phyloP scores from a whole-genome alignment of 30 jellyfish, hydroid and myxozoan species.

The Aurelia aurita region DNA sequence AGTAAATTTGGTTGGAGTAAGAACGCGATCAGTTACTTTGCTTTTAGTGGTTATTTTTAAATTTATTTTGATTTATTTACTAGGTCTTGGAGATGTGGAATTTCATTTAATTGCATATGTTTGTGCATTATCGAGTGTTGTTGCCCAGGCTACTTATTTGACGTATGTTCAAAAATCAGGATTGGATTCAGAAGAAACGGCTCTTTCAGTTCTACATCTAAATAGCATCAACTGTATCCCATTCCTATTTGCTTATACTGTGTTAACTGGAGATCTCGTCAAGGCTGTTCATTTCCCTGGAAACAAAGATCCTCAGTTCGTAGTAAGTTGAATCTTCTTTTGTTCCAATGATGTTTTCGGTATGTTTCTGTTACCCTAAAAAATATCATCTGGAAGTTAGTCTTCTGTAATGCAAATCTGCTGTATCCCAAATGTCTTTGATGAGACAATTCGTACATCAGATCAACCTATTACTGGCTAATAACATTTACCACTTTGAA shows the following conservation, averaged over 20 bases:
- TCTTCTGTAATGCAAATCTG: too few relatives aligned
- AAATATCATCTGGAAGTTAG: too few relatives aligned
- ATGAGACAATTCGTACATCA: too few relatives aligned
- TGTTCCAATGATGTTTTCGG: too few relatives aligned
- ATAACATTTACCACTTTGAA: too few relatives aligned
- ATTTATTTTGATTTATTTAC: not conserved
- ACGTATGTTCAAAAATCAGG: conserved; percentile 98
- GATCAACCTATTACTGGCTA: too few relatives aligned
- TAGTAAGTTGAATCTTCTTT: conserved; percentile 56
- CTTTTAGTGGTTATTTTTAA: too few relatives aligned
- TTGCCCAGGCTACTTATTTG: conserved; percentile 86
- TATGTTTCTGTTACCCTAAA: too few relatives aligned
- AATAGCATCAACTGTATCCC: conserved; percentile 98
- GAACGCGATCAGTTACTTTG: too few relatives aligned
- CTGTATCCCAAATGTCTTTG: too few relatives aligned
- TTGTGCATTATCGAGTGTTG: conserved; percentile 85
- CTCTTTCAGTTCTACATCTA: conserved; percentile 86
- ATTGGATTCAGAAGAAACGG: conserved; percentile 81
- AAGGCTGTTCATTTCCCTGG: conserved; percentile 58
- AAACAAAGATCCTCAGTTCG: conserved; percentile 49
- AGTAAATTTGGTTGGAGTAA: too few relatives aligned
- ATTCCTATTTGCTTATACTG: conserved; percentile 57
- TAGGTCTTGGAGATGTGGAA: conserved; percentile 93
- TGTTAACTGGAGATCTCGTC: conserved; percentile 68
- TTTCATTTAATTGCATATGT: conserved; percentile 72